These are phyloP conservation scores for Caenorhabditis sulstoni DNA, from an alignment of 2,888 invertebrate species.

Conservation along the genomic window DNA sequence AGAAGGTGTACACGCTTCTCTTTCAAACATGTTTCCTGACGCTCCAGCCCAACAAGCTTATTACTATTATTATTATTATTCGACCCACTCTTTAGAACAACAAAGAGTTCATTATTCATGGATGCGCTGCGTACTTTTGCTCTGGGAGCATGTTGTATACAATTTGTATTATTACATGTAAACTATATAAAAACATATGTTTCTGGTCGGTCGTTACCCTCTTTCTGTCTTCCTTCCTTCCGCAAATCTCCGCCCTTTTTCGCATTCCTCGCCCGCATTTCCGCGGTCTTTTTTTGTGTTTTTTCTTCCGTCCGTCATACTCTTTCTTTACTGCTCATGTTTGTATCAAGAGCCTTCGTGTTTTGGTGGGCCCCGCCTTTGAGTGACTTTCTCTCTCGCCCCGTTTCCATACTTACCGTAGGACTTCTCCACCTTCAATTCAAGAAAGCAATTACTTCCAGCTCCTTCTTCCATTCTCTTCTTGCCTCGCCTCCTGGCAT, in stretches of 20 bases:
- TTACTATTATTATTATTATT: constrained; percentile 41
- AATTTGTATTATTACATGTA: constrained; percentile 50
- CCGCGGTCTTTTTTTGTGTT: constrained; percentile 1
- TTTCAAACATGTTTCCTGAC: constrained; percentile 20
- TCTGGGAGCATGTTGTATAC: constrained; percentile 28
- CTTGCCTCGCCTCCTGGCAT: too few relatives aligned
- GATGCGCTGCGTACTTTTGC: constrained; percentile 41
- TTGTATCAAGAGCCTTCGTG: constrained; percentile 2
- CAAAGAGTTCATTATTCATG: constrained; percentile 56
- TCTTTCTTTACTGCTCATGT: neutral
- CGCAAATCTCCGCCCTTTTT: constrained; percentile 31
- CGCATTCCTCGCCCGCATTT: constrained; percentile 10
- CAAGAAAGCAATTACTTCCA: too few relatives aligned
- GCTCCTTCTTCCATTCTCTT: too few relatives aligned
- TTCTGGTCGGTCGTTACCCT: constrained; percentile 28
- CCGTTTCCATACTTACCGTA: constrained; percentile 6
- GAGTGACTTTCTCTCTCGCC: neutral
- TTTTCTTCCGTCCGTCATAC: constrained; percentile 3
- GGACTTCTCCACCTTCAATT: neutral
- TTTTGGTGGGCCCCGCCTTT: neutral
- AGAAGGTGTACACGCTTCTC: constrained; percentile 3
- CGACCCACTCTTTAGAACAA: constrained; percentile 15
- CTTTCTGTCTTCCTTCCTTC: constrained; percentile 4
- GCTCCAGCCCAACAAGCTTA: constrained; percentile 6
- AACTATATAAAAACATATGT: constrained; percentile 48